A percentile compares a stretch with the other conserved stretches of the same genome.
phyloP scores from a whole-genome alignment of 2,797 vertebrate species.

The Myotis planiceps region DNA sequence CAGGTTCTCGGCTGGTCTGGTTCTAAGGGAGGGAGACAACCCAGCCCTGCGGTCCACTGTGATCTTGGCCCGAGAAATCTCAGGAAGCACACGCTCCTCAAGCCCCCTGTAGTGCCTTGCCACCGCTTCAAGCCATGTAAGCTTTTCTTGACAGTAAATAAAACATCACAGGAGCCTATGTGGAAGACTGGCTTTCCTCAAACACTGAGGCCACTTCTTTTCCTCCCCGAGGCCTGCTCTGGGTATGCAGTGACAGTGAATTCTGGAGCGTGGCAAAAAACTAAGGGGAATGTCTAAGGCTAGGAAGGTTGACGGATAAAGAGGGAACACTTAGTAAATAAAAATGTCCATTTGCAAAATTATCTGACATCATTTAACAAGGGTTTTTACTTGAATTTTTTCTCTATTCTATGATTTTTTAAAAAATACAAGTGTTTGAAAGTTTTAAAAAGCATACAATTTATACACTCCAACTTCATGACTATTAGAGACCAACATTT shows the following conservation, averaged over 20 bases:
- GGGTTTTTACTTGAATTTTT: conserved; percentile 34
- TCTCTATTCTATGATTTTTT: conserved; percentile 9
- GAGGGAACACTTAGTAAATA: background rate
- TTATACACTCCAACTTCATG: background rate
- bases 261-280: background rate
- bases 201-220: background rate
- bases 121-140: background rate
- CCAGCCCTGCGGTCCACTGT: background rate
- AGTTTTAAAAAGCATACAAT: background rate
- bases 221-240: background rate
- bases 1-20: background rate
- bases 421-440: background rate
- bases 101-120: background rate
- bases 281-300: background rate
- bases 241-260: background rate
- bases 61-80: background rate
- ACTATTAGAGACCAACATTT: background rate
- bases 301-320: background rate
- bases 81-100: background rate
- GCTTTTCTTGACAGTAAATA: conserved; percentile 42
- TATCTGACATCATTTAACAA: background rate
- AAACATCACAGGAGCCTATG: background rate
- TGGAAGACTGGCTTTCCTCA: conserved; percentile 7
- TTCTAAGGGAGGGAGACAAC: background rate
- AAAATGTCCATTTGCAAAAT: conserved; percentile 18